These are phyloP conservation scores for Scelioninae gen. 1 DNA, from an alignment of 2,888 invertebrate genomes.

Conservation along the genomic window DNA sequence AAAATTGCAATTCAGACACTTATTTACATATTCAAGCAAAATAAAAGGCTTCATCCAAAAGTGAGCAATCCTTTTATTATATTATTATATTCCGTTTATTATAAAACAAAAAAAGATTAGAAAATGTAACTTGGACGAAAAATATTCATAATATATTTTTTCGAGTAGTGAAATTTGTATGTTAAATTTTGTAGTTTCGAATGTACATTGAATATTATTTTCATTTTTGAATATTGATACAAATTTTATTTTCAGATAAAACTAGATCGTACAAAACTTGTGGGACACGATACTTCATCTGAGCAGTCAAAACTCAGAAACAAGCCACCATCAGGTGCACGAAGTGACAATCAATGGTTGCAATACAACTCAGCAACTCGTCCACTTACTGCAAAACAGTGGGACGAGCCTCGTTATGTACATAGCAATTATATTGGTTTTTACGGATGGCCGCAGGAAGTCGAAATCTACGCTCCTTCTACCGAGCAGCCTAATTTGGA, in stretches of 20 bases:
- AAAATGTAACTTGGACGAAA: too few relatives aligned
- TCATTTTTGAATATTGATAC: too few relatives aligned
- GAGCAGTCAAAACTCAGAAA: background rate
- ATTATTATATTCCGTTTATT: background rate
- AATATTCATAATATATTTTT: too few relatives aligned
- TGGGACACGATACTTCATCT: background rate
- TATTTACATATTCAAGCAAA: constrained; percentile 89
- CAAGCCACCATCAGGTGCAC: constrained; percentile 85
- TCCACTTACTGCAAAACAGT: constrained; percentile 88
- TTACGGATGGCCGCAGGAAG: constrained; percentile 85
- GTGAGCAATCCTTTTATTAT: constrained; percentile 57
- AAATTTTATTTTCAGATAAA: constrained; percentile 72
- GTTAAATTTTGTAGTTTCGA: too few relatives aligned
- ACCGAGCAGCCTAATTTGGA: constrained; percentile 88
- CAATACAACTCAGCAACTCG: constrained; percentile 87
- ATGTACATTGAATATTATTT: too few relatives aligned
- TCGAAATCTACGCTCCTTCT: constrained; percentile 88
- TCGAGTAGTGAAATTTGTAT: too few relatives aligned
- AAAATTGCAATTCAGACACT: constrained; percentile 88
- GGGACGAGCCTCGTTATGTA: constrained; percentile 90
- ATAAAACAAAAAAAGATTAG: too few relatives aligned
- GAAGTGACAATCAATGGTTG: constrained; percentile 91
- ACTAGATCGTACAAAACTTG: constrained; percentile 67
- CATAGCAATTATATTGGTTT: constrained; percentile 88
- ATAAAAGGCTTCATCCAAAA: constrained; percentile 87